Evolutionary conservation across 2,797 vertebrate species (phyloP), one percentile per base, ranked within the genome.

Genomic region (Manis crassicaudata): DNA sequence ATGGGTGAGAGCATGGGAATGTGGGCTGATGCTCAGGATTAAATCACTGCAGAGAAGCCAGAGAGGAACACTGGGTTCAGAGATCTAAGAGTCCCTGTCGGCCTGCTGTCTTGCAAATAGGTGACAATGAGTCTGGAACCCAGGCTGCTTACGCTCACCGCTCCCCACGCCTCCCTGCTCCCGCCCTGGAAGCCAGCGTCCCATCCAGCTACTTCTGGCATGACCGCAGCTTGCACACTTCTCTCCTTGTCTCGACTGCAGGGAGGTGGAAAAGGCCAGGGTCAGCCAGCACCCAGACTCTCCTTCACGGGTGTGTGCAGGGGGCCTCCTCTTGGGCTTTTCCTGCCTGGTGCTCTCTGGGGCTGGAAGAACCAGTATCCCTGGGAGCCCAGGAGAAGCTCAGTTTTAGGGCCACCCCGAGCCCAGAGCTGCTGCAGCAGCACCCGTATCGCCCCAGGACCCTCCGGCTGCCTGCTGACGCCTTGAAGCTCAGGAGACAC

Each of bases 131-230:
- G 40, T 43, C 23, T n/a, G 7, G 18, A 75, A n/a, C 6, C 21
- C 65, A 29, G 60, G 54, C 37, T 23, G 18, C 37, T 50, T 65
- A 32, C 35, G 17, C n/a, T 43, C 16, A 12, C 32, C 8, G 32
- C 20, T 18, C 29, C 65, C 40, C 29, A 40, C 14, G 0, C 20
- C 56, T 7, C 14, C 50, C n/a, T n/a, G 23, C 1, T 54, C 14
- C 40, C 5, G 20, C 11, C 12, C 87, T 1, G 2, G 8, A 14
- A 13, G 20, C 25, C 54, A 25, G 12, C 13, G n/a, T 67, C 23
- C 32, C 0, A 0, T 37, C 37, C 6, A 17, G 37, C 62, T 21
- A 4, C 27, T 35, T 50, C 73, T 3, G 8, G 35, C 20, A 0
- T 11, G 50, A 54, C 12, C 8, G 8, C n/a, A 88, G 67, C 23